Base-by-base conservation (phyloP, 1,140 invertebrate genomes). In the Dysdera silvatica region DNA sequence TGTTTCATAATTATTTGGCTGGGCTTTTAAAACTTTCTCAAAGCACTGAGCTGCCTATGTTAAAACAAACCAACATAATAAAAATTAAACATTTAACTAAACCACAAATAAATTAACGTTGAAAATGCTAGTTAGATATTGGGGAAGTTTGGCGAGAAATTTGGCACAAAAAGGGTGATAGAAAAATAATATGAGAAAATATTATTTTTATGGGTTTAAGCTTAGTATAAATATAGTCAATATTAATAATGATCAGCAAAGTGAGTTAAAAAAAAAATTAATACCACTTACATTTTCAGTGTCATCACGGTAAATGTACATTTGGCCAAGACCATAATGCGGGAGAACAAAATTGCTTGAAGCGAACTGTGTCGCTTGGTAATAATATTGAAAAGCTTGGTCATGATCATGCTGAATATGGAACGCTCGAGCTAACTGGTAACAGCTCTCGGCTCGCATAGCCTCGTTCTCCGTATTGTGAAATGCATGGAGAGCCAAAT, bases 321-420 rank as follows among this genome's bases (percentile, higher is more conserved):
- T 98, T 78, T 99, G 96, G 6, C 95, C 97, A 0, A 99, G 80
- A 0, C 97, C 96, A 81, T 95, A 99, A 78, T 96, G 91, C 0
- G 96, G 95, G 37, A 99, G 77, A 8, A 99, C 91, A 82, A 99
- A 99, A 72, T 85, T 87, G 12, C 89, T 80, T 0, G 93, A 88
- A 0, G 94, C 91, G 79, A 97, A 98, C 77, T 99, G 95, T 1
- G 95, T 99, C 0, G 96, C 91, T 78, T 99, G 95, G 76, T 98
- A 99, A 74, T 99, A 99, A 79, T 99, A 99, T 78, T 99, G 94
- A 75, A 99, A 99, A 32, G 94, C 95, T 78, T 98, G 93, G 72
- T 96, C 92, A 74, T 92, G 98, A 76, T 98, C 94, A 12, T 85
- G 85, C 76, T 95, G 92, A 2, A 95, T 92, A 73, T 99, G 96